phyloP scores from a whole-genome alignment of 2,888 invertebrate genomes.

The Heteromyza rotundicornis region DNA sequence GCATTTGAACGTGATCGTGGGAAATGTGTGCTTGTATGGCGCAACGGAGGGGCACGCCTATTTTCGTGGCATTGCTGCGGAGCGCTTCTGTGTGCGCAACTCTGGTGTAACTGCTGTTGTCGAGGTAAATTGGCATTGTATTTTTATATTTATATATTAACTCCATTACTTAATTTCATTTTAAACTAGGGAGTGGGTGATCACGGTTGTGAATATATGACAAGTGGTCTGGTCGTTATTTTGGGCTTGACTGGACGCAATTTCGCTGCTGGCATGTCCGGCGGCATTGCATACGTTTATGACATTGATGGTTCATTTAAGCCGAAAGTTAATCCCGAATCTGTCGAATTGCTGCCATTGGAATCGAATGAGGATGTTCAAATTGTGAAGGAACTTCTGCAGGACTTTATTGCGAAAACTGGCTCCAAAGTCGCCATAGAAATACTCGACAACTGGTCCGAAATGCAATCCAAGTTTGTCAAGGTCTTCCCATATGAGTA shows the following conservation, averaged over 20 bases:
- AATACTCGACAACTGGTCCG: constrained; percentile 81
- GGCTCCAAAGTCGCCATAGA: constrained; percentile 84
- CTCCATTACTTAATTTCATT: too few relatives aligned
- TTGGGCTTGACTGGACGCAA: constrained; percentile 95
- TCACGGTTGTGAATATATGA: constrained; percentile 99
- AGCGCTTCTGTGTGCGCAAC: constrained; percentile 97
- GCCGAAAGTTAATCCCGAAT: constrained; percentile 91
- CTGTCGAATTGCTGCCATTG: constrained; percentile 88
- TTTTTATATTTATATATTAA: background rate
- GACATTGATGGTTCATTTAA: constrained; percentile 86
- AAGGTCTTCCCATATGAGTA: constrained; percentile 99
- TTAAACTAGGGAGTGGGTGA: constrained; percentile 98
- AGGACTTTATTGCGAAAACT: constrained; percentile 87
- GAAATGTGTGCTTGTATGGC: constrained; percentile 97
- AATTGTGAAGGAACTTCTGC: constrained; percentile 76
- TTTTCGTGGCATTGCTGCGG: constrained; percentile 96
- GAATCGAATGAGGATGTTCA: constrained; percentile 79
- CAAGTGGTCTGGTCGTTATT: constrained; percentile 89
- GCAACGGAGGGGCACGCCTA: constrained; percentile 94
- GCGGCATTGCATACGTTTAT: constrained; percentile 93
- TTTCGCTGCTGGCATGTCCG: constrained; percentile 99
- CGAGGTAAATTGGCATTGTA: constrained; percentile 74
- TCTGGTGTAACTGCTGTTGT: constrained; percentile 95
- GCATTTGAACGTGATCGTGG: constrained; percentile 94
- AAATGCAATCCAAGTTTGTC: constrained; percentile 78